A percentile compares a stretch with the other conserved stretches of the same genome.
phyloP scores from a whole-genome alignment of 2,797 vertebrate genomes.

The Peromyscus nudipes region DNA sequence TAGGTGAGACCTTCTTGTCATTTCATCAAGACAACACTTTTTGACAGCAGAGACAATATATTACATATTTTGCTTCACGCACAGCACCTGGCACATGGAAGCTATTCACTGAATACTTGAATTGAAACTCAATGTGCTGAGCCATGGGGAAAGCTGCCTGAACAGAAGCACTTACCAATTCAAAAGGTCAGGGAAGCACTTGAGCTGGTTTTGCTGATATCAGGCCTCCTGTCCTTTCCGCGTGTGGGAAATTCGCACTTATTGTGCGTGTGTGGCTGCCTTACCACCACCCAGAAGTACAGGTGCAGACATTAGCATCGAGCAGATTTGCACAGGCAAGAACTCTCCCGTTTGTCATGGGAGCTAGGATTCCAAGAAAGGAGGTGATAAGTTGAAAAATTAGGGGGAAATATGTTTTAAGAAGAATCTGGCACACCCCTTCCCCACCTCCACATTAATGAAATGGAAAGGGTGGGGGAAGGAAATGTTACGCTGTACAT shows the following conservation, averaged over 20 bases:
- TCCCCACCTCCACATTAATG: constrained; percentile 85
- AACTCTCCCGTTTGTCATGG: constrained; percentile 80
- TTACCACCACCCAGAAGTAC: constrained; percentile 72
- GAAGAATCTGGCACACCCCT: constrained; percentile 84
- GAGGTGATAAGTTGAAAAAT: constrained; percentile 85
- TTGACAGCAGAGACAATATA: constrained; percentile 39
- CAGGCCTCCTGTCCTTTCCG: constrained; percentile 61
- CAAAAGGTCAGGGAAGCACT: constrained; percentile 68
- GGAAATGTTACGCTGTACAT: constrained; percentile 80
- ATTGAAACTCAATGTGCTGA: constrained; percentile 66
- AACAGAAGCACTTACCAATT: constrained; percentile 63
- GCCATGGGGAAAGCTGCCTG: constrained; percentile 56
- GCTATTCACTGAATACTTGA: constrained; percentile 60
- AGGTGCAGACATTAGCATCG: constrained; percentile 80
- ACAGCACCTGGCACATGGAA: constrained; percentile 36
- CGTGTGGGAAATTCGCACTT: constrained; percentile 22
- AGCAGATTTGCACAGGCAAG: constrained; percentile 81
- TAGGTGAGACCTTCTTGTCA: not conserved
- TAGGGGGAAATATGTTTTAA: constrained; percentile 84
- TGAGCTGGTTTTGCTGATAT: constrained; percentile 69
- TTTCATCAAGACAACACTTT: not conserved
- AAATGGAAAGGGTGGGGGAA: constrained; percentile 80
- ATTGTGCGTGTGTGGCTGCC: constrained; percentile 47
- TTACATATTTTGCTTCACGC: constrained; percentile 41
- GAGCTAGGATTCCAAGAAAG: constrained; percentile 81